Percentiles rank a stretch among this genome's conserved stretches.
These are phyloP conservation scores for Copidosoma floridanum DNA, from an alignment of 1,140 invertebrate genomes.

Conservation along the genomic window DNA sequence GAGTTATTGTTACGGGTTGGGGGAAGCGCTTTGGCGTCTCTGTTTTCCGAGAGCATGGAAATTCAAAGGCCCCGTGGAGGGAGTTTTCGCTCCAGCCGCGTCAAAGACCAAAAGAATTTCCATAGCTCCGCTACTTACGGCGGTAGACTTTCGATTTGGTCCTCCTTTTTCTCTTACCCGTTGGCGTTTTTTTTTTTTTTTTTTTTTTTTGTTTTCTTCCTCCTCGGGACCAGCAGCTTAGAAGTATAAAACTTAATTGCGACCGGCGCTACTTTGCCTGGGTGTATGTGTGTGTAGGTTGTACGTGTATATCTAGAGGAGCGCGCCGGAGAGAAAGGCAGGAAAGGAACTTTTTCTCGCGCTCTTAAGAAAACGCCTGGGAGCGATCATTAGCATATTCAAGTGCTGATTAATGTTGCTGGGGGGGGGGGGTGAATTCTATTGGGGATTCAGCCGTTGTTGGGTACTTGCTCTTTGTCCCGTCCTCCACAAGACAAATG, in stretches of 20 bases:
- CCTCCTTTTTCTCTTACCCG: neutral
- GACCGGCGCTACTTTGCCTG: no score
- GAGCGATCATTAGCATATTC: constrained; percentile 20
- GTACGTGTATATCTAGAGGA: no score
- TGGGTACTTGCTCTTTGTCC: neutral
- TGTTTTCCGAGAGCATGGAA: no score
- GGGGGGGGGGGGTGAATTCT: neutral
- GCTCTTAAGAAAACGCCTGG: constrained; percentile 1
- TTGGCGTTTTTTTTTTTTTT: no score
- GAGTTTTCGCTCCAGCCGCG: no score
- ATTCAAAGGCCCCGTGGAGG: no score
- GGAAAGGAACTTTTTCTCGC: constrained; percentile 10
- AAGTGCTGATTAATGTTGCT: constrained; percentile 18
- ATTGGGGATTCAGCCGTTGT: constrained; percentile 6
- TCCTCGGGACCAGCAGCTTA: neutral
- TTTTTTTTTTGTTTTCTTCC: no score
- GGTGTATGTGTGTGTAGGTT: neutral
- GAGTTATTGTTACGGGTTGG: no score
- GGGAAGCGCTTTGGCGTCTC: no score
- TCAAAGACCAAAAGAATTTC: neutral
- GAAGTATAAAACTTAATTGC: constrained; percentile 12
- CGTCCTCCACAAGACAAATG: neutral
- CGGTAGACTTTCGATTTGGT: neutral
- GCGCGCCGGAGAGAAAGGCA: no score
- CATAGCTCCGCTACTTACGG: neutral